Evolutionary conservation across 2,797 vertebrate genomes (phyloP).

Genomic region (Craterocephalus amniculus): DNA sequence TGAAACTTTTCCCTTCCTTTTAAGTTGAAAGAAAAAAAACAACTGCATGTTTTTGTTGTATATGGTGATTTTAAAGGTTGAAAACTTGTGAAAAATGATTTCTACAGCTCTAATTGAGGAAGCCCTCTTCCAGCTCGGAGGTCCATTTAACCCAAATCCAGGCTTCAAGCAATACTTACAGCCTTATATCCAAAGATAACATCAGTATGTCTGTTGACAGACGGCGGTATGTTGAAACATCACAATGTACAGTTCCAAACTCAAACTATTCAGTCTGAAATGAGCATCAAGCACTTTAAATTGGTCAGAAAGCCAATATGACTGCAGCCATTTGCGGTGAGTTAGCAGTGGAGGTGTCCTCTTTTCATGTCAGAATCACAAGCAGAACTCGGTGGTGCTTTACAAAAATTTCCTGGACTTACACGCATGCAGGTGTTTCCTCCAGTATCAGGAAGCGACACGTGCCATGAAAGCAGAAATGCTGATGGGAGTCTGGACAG

Average conservation of each 20-base stretch:
- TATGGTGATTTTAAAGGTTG: no score
- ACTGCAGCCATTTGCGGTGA: background rate
- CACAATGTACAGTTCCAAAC: background rate
- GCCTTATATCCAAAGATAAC: slow-evolving; percentile 3
- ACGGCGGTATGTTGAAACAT: slow-evolving; percentile 10
- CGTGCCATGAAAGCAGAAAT: slow-evolving; percentile 95
- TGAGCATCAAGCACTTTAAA: background rate
- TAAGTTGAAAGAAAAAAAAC: background rate
- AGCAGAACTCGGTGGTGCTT: background rate
- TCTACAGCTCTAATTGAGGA: background rate
- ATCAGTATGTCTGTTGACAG: background rate
- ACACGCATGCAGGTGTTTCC: slow-evolving; percentile 93
- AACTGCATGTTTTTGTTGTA: background rate
- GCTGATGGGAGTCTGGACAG: slow-evolving; percentile 91
- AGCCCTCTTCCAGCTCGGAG: background rate
- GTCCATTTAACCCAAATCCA: background rate
- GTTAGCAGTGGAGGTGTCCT: background rate
- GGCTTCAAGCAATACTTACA: background rate
- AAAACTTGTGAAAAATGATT: background rate
- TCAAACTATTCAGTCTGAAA: background rate
- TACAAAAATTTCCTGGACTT: slow-evolving; percentile 71
- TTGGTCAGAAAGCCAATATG: background rate
- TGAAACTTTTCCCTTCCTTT: background rate
- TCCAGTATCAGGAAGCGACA: slow-evolving; percentile 94
- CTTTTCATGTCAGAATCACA: background rate